Conservation (phyloP, 2,113 vertebrate species). For the Nannobrachium achirus region DNA sequence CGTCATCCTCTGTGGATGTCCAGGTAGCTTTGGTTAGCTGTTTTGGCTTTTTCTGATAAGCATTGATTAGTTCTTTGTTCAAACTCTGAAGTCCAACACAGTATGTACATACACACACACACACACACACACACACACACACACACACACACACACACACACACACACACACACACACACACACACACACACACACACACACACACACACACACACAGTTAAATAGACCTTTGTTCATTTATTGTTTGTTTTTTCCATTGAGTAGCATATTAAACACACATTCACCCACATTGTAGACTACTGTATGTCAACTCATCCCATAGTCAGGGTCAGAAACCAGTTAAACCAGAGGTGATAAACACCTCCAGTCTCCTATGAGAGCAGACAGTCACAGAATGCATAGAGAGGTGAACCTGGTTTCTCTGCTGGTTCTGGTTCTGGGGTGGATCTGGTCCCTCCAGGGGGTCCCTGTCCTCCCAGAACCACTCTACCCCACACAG, state of each 20-base stretch:
- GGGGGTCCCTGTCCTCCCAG: conserved; percentile 17
- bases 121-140: neutral
- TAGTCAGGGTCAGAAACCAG: neutral
- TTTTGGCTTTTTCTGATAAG: conserved; percentile 4
- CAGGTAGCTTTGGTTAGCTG: too few relatives aligned
- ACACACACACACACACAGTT: neutral
- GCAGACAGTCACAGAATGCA: conserved; percentile 44
- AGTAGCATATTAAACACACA: neutral
- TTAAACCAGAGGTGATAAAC: neutral
- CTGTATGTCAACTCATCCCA: neutral
- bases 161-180: neutral
- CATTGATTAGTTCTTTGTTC: conserved; percentile 46
- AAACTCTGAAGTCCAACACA: conserved; percentile 52
- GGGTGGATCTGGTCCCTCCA: conserved; percentile 29
- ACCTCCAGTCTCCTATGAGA: neutral
- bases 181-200: conserved; percentile 8
- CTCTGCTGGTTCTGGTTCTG: conserved; percentile 43
- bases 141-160: conserved; percentile 1
- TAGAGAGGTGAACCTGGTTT: conserved; percentile 3
- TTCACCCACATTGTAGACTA: too few relatives aligned
- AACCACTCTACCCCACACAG: conserved; percentile 71
- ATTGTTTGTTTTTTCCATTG: neutral
- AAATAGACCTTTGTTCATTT: conserved; percentile 30
- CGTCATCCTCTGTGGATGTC: too few relatives aligned
- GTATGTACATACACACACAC: neutral